phyloP scores from a whole-genome alignment of 2,888 invertebrate species.

The Helleia helle region DNA sequence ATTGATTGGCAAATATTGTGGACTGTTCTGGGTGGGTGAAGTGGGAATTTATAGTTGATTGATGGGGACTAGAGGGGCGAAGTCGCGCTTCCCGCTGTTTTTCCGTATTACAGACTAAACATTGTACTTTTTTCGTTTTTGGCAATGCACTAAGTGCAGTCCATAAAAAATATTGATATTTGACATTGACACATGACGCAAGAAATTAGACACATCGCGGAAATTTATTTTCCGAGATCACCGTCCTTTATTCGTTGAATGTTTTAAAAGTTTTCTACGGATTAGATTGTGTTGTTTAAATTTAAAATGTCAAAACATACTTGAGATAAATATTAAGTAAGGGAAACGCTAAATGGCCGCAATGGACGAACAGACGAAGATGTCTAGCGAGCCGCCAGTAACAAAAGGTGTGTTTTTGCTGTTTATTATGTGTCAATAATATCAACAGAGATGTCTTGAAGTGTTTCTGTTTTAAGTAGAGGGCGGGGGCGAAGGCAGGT shows the following conservation, averaged over 20 bases:
- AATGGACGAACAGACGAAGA: constrained; percentile 30
- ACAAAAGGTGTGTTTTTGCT: constrained; percentile 51
- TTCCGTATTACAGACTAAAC: no score
- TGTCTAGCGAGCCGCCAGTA: constrained; percentile 46
- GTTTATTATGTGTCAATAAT: constrained; percentile 18
- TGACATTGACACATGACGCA: background rate
- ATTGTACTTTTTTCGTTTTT: no score
- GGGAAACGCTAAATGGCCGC: constrained; percentile 13
- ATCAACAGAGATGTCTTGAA: constrained; percentile 43
- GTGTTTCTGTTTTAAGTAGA: constrained; percentile 66
- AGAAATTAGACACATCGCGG: constrained; percentile 10
- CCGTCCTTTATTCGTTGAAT: constrained; percentile 15
- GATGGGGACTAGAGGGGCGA: no score
- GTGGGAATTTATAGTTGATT: no score
- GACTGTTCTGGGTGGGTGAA: no score
- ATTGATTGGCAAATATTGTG: no score
- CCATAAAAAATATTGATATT: no score
- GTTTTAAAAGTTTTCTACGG: background rate
- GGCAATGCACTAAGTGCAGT: no score
- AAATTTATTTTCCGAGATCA: constrained; percentile 19
- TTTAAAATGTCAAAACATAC: constrained; percentile 17
- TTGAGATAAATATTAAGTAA: constrained; percentile 11
- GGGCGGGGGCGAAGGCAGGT: constrained; percentile 34
- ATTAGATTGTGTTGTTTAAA: constrained; percentile 8
- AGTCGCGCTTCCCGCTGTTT: no score